Evolutionary conservation across 2,113 vertebrate species (phyloP), one percentile per base, ranked within the genome.

Genomic region (Tamias sibiricus): DNA sequence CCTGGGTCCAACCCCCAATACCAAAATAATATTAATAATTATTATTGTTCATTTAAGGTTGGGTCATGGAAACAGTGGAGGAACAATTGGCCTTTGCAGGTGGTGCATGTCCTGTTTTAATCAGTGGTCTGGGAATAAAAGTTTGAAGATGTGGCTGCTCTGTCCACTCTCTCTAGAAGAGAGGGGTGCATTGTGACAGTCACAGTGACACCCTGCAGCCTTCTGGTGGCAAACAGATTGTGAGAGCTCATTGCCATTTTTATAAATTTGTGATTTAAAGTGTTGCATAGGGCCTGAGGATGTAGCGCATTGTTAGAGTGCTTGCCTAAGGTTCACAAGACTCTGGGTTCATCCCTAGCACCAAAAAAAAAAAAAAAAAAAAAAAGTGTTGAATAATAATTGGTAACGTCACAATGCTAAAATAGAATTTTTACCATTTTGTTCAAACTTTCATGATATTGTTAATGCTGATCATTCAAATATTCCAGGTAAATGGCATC

Each of bases 191-290:
- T 16, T 6, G 3, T 57, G 32, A 71, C 0, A 1, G 13, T 68
- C 42, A 35, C n/a, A 2, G 30, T 32, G 66, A 49, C 0, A 2
- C 49, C 6, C 1, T 0, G 3, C 11, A 1, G 12, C 8, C 52
- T 94, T 54, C 72, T 40, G 3, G 40, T 2, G 24, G 32, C 47
- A 4, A 2, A 0, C 19, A 59, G 16, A 2, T 10, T 14, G 86
- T 57, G 35, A 66, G 12, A 9, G 9, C 32, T 83, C 24, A 3
- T 19, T 66, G 6, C 57, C 59, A 2, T 42, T 75, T 75, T 81
- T 30, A 30, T 54, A 44, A 54, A 54, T 42, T 28, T 42, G 72
- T 10, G 28, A 32, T 64, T 62, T 64, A 66, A 86, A 83, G 16
- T 44, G 54, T 71, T 62, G 62, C 40, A 8, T 52, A 71, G 30